A percentile compares a stretch with the other conserved stretches of the same genome.
phyloP scores from a whole-genome alignment of 2,113 vertebrate genomes.

The Phrynosoma blainvillii region DNA sequence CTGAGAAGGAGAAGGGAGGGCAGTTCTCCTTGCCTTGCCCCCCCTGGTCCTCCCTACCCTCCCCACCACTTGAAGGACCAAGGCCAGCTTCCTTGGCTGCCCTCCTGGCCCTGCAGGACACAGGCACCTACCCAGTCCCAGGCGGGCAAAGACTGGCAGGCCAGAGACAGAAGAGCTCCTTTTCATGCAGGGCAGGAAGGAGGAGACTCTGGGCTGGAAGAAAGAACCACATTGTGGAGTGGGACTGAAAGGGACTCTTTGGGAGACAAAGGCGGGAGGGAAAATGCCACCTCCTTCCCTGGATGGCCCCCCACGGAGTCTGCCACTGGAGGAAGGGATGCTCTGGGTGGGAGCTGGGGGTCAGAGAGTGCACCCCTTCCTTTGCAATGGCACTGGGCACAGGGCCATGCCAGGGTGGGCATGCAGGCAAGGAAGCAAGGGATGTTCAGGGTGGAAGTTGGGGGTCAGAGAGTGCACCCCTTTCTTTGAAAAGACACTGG shows the following conservation, averaged over 20 bases:
- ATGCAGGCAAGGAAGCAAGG: background rate
- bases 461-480: background rate
- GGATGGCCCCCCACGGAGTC: background rate
- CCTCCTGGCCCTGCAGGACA: background rate
- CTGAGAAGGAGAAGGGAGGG: too few relatives aligned
- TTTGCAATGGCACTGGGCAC: background rate
- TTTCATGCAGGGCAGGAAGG: constrained; percentile 6
- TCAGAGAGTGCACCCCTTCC: background rate
- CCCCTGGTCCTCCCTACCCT: too few relatives aligned
- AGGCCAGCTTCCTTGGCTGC: background rate
- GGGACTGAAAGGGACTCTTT: background rate
- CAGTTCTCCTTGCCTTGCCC: background rate
- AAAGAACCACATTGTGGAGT: constrained; percentile 5
- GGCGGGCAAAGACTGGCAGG: too few relatives aligned
- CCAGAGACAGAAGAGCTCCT: background rate
- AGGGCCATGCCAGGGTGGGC: too few relatives aligned
- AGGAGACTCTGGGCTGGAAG: background rate
- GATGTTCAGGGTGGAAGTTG: background rate
- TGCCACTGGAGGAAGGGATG: background rate
- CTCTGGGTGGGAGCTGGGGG: background rate
- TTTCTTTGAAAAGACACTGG: background rate
- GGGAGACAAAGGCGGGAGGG: background rate
- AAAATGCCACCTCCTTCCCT: background rate
- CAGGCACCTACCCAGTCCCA: constrained; percentile 12
- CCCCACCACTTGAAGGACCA: background rate